Conservation (phyloP, 2,113 vertebrate genomes). For the Miniopterus natalensis region DNA sequence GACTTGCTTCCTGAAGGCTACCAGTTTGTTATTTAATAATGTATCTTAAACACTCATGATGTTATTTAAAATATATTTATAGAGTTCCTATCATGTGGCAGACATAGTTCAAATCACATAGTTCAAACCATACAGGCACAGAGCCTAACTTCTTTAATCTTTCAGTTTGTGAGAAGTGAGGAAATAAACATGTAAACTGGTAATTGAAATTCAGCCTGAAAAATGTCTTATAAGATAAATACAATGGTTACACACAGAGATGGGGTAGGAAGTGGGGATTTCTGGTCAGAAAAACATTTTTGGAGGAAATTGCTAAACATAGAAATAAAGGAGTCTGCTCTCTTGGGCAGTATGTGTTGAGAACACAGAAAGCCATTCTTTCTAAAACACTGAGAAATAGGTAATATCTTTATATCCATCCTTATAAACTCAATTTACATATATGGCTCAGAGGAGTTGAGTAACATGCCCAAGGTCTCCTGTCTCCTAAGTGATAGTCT, state of each 20-base stretch:
- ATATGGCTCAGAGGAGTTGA: neutral
- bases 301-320: neutral
- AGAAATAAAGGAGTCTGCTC: neutral
- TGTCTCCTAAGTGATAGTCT: neutral
- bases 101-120: neutral
- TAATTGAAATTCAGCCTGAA: neutral
- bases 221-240: neutral
- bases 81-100: neutral
- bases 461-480: neutral
- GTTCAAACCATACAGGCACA: neutral
- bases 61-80: neutral
- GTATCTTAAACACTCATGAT: neutral
- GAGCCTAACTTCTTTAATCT: neutral
- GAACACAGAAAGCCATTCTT: neutral
- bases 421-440: neutral
- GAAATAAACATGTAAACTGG: neutral
- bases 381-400: neutral
- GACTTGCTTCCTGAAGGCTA: neutral
- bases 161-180: neutral
- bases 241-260: neutral
- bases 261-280: neutral
- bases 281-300: neutral
- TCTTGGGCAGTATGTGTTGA: neutral
- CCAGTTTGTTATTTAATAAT: neutral
- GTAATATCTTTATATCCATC: neutral